Conservation (phyloP, 1,140 invertebrate genomes). For the Papilio polyxenes region DNA sequence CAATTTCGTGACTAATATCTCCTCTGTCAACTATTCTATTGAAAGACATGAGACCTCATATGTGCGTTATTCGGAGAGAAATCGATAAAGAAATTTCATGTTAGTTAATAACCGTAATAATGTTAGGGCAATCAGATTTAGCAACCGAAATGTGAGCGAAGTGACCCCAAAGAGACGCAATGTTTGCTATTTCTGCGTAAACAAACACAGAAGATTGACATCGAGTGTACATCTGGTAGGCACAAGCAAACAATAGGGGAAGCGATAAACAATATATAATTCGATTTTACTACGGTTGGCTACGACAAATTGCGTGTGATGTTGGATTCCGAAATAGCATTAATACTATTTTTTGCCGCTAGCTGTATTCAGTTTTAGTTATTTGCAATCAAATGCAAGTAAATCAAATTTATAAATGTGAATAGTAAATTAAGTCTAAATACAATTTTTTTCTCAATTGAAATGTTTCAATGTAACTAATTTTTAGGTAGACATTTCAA, state of each 20-base stretch:
- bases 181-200: conserved; percentile 78
- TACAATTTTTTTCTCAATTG: no score
- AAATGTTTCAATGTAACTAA: not conserved
- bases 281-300: conserved; percentile 65
- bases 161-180: conserved; percentile 67
- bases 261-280: conserved; percentile 77
- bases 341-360: conserved; percentile 11
- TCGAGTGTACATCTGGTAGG: conserved; percentile 77
- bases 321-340: conserved; percentile 34
- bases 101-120: conserved; percentile 54
- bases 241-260: conserved; percentile 74
- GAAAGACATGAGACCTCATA: not conserved
- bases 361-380: not conserved
- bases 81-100: conserved; percentile 47
- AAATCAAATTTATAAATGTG: not conserved
- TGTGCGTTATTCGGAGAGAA: conserved; percentile 37
- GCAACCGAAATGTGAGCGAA: conserved; percentile 59
- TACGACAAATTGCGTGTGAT: conserved; percentile 69
- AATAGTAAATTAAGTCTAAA: not conserved
- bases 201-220: conserved; percentile 77
- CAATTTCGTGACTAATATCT: not conserved
- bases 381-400: not conserved
- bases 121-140: conserved; percentile 74
- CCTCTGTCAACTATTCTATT: not conserved
- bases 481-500: not conserved